Evolutionary conservation across 1,140 invertebrate species (phyloP).

Genomic region (Ceratosolen fusciceps): DNA sequence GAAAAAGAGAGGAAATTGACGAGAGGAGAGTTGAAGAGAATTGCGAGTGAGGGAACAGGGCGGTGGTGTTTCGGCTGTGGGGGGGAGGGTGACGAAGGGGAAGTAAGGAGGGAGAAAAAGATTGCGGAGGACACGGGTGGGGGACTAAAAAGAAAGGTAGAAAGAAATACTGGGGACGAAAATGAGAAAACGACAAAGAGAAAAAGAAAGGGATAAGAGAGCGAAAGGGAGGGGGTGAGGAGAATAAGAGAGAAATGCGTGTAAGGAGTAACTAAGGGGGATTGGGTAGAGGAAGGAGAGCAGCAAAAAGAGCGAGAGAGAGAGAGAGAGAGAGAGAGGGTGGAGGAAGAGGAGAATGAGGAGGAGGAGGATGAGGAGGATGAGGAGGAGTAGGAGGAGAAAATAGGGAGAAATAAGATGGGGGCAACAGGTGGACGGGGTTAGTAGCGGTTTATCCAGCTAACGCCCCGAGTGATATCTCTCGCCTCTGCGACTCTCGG

Average conservation of each 20-base stretch:
- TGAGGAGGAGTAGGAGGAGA: constrained; percentile 21
- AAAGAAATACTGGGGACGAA: constrained; percentile 45
- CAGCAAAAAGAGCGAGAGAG: not conserved
- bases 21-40: constrained; percentile 40
- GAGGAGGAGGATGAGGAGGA: constrained; percentile 44
- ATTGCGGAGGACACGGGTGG: too few species aligned
- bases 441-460: constrained; percentile 69
- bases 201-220: constrained; percentile 6
- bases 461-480: constrained; percentile 63
- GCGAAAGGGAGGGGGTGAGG: constrained; percentile 31
- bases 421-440: constrained; percentile 71
- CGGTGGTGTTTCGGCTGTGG: too few species aligned
- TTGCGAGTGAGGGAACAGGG: too few species aligned
- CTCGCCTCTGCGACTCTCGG: constrained; percentile 20
- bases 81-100: too few species aligned
- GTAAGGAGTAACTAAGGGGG: not conserved
- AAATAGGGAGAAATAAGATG: constrained; percentile 60
- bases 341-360: constrained; percentile 30
- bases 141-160: constrained; percentile 50
- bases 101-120: too few species aligned
- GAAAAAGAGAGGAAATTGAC: constrained; percentile 47
- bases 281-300: not conserved
- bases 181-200: constrained; percentile 46
- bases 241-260: constrained; percentile 45
- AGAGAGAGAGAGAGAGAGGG: constrained; percentile 1